Evolutionary conservation across 2,113 vertebrate genomes (phyloP), one percentile per base, ranked within the genome.

Genomic region (Mirounga angustirostris): DNA sequence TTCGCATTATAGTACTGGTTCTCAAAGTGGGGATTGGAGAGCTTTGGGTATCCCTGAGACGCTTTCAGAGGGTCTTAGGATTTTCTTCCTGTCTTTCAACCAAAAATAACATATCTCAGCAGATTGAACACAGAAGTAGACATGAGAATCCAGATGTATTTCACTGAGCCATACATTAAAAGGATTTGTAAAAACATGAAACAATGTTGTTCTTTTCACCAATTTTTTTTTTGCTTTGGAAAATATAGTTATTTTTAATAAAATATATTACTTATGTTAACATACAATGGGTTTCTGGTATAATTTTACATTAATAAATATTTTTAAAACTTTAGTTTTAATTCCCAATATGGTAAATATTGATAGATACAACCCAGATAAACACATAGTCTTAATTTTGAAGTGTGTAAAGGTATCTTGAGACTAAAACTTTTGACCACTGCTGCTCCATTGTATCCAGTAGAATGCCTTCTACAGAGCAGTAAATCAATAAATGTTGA

Each of bases 211-310:
- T 94, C 16, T 74, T 82, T 61, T 67, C 19, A 24, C 3, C 30
- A 58, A 26, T 19, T 63, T 43, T 82, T 61, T 43, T 87, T 97
- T 65, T 52, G 0, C 63, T 94, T 90, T 65, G n/a, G n/a, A 85
- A 91, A 93, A 43, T 65, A 33, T 46, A 46, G 16, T 89, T 92
- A 54, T 93, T 97, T 97, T 85, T 65, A 9, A 84, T 88, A 87
- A 94, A 89, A 52, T 76, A 15, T 9, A 61, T 61, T 36, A 82
- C 7, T 93, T 86, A 73, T 7, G 7, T 50, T 90, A 91, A 56
- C 30, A 83, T 63, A 22, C 28, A 83, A 12, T 95, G 11, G 15
- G 28, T 33, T 92, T 87, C 46, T 83, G 56, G 86, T 92, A n/a
- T 73, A 87, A 56, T 84, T 89, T 46, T 76, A 58, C 83, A 95